A percentile compares a stretch with the other conserved stretches of the same genome.
Evolutionary conservation across 2,888 invertebrate genomes (phyloP).

Genomic region (Pecten maximus): DNA sequence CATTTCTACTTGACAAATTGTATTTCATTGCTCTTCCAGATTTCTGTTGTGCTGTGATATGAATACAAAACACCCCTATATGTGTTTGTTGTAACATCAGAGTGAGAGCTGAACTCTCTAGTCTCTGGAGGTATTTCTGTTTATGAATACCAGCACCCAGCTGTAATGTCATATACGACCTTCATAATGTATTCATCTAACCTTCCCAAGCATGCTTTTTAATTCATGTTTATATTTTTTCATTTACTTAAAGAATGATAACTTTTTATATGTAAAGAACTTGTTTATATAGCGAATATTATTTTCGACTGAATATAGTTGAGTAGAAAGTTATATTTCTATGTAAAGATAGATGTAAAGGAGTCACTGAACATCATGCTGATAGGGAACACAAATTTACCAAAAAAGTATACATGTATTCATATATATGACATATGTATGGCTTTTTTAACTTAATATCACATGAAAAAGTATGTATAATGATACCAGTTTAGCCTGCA

Average conservation of each 20-base stretch:
- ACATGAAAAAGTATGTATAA: too few relatives aligned
- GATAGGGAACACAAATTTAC: too few relatives aligned
- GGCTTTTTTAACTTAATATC: too few relatives aligned
- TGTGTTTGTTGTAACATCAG: neutral
- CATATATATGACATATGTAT: too few relatives aligned
- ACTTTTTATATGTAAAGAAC: too few relatives aligned
- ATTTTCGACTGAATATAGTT: too few relatives aligned
- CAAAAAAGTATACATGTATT: too few relatives aligned
- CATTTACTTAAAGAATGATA: neutral
- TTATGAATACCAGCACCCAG: conserved; percentile 1
- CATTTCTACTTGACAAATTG: conserved; percentile 8
- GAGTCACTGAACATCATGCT: too few relatives aligned
- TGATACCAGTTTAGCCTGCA: too few relatives aligned
- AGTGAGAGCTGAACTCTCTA: conserved; percentile 54
- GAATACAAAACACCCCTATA: conserved; percentile 8
- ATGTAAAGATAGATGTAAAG: too few relatives aligned
- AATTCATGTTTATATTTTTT: neutral
- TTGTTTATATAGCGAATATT: too few relatives aligned
- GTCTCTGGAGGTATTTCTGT: conserved; percentile 47
- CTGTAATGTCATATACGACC: neutral
- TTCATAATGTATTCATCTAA: neutral
- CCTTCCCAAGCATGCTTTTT: neutral
- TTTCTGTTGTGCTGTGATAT: neutral
- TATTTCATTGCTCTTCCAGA: neutral
- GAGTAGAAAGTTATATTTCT: too few relatives aligned